Conservation (phyloP, 2,113 vertebrate species). For the Oncorhynchus clarkii region DNA sequence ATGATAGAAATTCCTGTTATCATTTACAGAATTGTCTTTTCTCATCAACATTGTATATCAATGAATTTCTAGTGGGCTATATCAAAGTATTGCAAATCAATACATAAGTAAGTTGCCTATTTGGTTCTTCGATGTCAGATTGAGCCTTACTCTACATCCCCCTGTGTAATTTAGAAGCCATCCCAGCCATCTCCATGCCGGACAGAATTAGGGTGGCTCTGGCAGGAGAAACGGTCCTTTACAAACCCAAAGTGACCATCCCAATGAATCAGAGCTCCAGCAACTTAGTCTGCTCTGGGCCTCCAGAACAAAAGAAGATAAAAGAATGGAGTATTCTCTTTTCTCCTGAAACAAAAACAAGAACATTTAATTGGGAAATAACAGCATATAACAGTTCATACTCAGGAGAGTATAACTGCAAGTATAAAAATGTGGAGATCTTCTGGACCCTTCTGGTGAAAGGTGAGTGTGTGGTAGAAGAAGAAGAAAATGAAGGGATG, state of each 20-base stretch:
- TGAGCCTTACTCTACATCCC: neutral
- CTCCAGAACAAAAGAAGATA: rapidly evolving
- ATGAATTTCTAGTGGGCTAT: no score
- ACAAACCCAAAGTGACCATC: rapidly evolving
- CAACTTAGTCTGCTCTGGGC: conserved; percentile 12
- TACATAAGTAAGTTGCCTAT: no score
- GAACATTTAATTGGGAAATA: neutral
- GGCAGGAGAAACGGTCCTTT: neutral
- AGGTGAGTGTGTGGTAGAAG: conserved; percentile 47
- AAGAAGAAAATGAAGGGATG: neutral
- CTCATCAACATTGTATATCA: no score
- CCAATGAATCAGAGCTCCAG: neutral
- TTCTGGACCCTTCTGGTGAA: conserved; percentile 51
- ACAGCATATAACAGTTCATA: neutral
- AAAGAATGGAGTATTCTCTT: rapidly evolving
- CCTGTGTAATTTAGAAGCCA: neutral
- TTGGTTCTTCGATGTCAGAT: no score
- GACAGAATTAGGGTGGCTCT: conserved; percentile 48
- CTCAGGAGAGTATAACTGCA: conserved; percentile 60
- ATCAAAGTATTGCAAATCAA: no score
- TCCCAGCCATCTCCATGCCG: neutral
- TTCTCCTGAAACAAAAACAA: rapidly evolving
- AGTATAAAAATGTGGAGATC: conserved; percentile 6
- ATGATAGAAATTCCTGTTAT: no score
- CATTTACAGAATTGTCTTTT: no score